phyloP scores from a whole-genome alignment of 2,888 invertebrate genomes.

The Gnatocerus cornutus region DNA sequence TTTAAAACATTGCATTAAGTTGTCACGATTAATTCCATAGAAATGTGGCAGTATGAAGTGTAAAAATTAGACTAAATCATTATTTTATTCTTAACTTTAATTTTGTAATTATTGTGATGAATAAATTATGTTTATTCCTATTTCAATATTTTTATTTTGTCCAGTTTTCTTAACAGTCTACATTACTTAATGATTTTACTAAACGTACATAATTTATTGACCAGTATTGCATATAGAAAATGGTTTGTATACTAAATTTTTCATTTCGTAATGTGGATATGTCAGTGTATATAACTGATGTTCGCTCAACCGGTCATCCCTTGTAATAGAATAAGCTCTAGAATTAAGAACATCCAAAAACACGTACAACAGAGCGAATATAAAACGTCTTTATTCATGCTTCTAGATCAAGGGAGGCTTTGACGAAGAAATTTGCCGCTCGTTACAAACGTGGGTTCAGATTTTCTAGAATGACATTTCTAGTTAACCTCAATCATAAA shows the following conservation, averaged over 20 bases:
- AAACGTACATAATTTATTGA: slow-evolving; percentile 26
- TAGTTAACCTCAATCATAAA: too few species aligned
- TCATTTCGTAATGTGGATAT: slow-evolving; percentile 42
- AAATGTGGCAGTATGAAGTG: slow-evolving; percentile 63
- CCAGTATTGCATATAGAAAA: slow-evolving; percentile 46
- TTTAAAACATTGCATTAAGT: slow-evolving; percentile 45
- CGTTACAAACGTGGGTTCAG: too few species aligned
- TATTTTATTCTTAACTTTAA: slow-evolving; percentile 62
- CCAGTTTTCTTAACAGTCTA: slow-evolving; percentile 48
- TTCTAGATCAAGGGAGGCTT: too few species aligned
- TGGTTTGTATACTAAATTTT: slow-evolving; percentile 23
- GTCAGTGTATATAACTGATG: slow-evolving; percentile 42
- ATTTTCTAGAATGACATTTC: too few species aligned
- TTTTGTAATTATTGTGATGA: slow-evolving; percentile 67
- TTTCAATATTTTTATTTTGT: slow-evolving; percentile 52
- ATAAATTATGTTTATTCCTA: slow-evolving; percentile 61
- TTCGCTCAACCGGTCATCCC: slow-evolving; percentile 56
- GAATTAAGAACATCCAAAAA: slow-evolving; percentile 37
- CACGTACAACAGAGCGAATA: slow-evolving; percentile 39
- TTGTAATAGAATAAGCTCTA: slow-evolving; percentile 48
- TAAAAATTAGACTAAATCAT: slow-evolving; percentile 58
- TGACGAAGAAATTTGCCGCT: too few species aligned
- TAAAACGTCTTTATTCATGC: too few species aligned
- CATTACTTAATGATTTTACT: slow-evolving; percentile 43
- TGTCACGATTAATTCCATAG: slow-evolving; percentile 50